Base-by-base conservation (phyloP, 1,140 invertebrate genomes). In the Marisa cornuarietis region DNA sequence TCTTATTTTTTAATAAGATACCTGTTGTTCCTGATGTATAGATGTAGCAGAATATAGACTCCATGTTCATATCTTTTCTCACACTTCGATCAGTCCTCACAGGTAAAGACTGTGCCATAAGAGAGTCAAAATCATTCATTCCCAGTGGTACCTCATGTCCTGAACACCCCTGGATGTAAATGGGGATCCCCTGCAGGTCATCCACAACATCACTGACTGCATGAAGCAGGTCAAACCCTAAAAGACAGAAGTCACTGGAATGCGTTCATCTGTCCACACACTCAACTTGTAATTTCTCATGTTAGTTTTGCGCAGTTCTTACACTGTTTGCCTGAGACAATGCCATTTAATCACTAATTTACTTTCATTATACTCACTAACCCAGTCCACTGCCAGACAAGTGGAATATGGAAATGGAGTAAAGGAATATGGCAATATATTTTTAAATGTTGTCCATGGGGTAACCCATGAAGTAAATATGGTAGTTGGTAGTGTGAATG, bases 211-310 rank as follows among this genome's bases (percentile, higher is more conserved):
- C 86, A 11, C 80, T 79, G 14, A 86, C 78, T 3, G 83, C 79
- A 13, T 85, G 75, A 24, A 85, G 79, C 42, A 88, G 78, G 4
- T 83, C 79, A 14, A 82, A 81, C 54, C 81, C 87, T 88, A 61
- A 24, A 68, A 52, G n/a, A 71, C 24, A 24, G 24, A 49, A 61
- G n/a, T 58, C 52, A n/a, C 14, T 61, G 26, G 18, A n/a, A 22
- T 68, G 16, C 13, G n/a, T n/a, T 54, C 22, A 68, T n/a, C 58
- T n/a, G 7, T 42, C 14, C 11, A 58, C 18, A 74, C 24, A 31
- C 3, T 42, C 3, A 42, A 42, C 31, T 4, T 2, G 6, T 42
- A 42, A 42, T 6, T 42, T 18, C 16, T 58, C 54, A 42, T 42
- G 2, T 42, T 42, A 42, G 31, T 42, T 42, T 42, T 42, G 31